Percentiles rank a stretch among this genome's conserved stretches.
These are phyloP conservation scores for Prionailurus viverrinus DNA, from an alignment of 2,113 vertebrate genomes.

Conservation along the genomic window DNA sequence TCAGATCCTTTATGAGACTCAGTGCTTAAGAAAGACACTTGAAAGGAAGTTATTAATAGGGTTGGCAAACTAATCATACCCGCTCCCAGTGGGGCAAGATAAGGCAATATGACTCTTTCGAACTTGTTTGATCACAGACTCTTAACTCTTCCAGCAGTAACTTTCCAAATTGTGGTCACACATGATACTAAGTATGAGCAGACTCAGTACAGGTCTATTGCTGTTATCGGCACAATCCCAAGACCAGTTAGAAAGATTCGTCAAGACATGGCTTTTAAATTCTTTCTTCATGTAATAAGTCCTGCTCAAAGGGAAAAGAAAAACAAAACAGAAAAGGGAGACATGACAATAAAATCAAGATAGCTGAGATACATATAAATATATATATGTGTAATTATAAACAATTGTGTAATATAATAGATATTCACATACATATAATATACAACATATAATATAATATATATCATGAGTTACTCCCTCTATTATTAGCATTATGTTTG, in stretches of 20 bases:
- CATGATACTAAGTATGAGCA: neutral
- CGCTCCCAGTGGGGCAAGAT: neutral
- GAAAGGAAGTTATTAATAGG: neutral
- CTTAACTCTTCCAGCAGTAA: neutral
- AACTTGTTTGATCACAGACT: neutral
- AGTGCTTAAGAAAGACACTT: neutral
- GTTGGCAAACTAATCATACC: neutral
- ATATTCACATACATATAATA: neutral
- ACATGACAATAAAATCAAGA: neutral
- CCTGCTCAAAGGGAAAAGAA: neutral
- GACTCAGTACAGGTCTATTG: neutral
- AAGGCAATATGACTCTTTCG: neutral
- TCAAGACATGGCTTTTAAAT: neutral
- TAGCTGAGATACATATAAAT: neutral
- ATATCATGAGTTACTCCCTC: neutral
- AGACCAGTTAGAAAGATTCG: neutral
- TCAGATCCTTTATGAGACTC: no score
- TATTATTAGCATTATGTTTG: neutral
- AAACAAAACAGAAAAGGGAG: neutral
- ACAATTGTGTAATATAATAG: neutral
- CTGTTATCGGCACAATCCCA: neutral
- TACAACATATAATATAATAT: no score
- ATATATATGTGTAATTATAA: neutral
- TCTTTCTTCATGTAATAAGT: neutral
- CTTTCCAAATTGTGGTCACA: neutral